Base-by-base conservation (phyloP, 2,888 invertebrate genomes). In the Cerceris rybyensis region DNA sequence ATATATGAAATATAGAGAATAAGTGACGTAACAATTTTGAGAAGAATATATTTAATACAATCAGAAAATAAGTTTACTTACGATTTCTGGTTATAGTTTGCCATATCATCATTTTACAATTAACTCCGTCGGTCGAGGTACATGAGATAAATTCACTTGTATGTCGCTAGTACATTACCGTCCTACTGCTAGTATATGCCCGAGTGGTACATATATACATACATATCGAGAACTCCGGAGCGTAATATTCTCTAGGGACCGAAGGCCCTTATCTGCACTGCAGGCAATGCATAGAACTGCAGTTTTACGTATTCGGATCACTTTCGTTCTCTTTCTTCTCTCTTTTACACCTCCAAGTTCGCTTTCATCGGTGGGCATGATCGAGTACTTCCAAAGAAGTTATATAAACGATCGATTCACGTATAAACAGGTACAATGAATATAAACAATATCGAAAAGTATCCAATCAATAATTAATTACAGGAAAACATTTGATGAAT, bases 191-290 rank as follows among this genome's bases (percentile, higher is more conserved):
- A 43, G 64, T 14, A 52, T 7, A n/a, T 52, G 49, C 28, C 14
- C 16, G 55, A 50, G 58, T 6, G 4, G 11, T 17, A 55, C 50
- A 57, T 70, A 13, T 28, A 43, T 78, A 41, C 46, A 64, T 61
- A 14, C 39, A 54, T 28, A 28, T 28, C 28, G 66, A 63, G 46
- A 67, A 70, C 55, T 16, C 13, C 28, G 50, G 17, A 49, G 42
- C 8, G 13, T 50, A 39, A 16, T 66, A 41, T 17, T 72, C 80
- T 77, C 79, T 28, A 50, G 76, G 71, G 86, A 78, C 70, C 52
- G 55, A 59, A 69, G 68, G 61, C 52, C 74, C 80, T 80, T 86
- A 86, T 86, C 86, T 82, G 87, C 87, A 86, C 80, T 87, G 81
- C 84, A 82, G 86, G 77, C 76, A 54, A 68, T 72, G 77, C 77